Conservation (phyloP, 1,140 invertebrate genomes). For the Mycetomoellerius zeteki region DNA sequence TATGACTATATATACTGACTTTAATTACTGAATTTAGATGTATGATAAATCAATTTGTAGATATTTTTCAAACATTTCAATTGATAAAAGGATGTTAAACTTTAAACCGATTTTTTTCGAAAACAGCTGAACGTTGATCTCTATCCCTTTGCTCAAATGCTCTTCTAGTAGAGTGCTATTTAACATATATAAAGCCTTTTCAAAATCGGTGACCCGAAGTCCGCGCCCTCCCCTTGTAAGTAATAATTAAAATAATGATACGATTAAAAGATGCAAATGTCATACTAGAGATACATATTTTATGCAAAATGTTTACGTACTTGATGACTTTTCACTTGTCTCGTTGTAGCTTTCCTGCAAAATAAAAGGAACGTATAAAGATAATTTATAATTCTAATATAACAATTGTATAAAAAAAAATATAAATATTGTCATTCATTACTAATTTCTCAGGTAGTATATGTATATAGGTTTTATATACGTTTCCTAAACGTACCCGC, state of each 20-base stretch:
- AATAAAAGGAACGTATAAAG: conserved; percentile 20
- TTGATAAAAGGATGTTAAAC: background rate
- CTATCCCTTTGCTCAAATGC: too few species aligned
- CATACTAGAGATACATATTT: conserved; percentile 17
- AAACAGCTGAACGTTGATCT: too few species aligned
- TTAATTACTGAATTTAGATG: background rate
- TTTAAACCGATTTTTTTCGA: too few species aligned
- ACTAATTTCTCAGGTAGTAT: background rate
- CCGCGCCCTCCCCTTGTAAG: too few species aligned
- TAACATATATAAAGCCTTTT: too few species aligned
- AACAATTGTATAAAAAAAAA: conserved; percentile 12
- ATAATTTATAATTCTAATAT: conserved; percentile 13
- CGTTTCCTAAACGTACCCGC: too few species aligned
- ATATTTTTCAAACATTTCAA: background rate
- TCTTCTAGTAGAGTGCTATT: too few species aligned
- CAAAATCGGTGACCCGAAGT: too few species aligned
- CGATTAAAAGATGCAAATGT: too few species aligned
- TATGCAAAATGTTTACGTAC: conserved; percentile 71
- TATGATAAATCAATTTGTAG: conserved; percentile 2
- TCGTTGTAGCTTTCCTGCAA: conserved; percentile 73
- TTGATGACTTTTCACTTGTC: conserved; percentile 61
- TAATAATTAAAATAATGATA: background rate
- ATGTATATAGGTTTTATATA: too few species aligned
- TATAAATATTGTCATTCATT: background rate
- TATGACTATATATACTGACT: too few species aligned